Conservation (phyloP, 1,140 invertebrate species). For the Lepidotrigona ventralis region DNA sequence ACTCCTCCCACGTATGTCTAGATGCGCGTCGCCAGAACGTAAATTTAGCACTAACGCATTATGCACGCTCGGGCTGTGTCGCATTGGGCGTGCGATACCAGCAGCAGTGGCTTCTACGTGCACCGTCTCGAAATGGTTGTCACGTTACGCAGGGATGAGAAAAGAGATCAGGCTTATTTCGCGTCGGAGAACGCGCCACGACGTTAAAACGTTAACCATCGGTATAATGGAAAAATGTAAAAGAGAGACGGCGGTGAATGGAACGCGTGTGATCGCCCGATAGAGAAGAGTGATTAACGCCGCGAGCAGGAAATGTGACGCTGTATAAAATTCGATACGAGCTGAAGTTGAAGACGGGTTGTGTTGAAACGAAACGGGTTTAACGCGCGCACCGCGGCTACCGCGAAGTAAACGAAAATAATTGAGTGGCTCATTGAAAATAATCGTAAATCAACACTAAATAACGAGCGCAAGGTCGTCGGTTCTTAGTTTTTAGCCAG, state of each 20-base stretch:
- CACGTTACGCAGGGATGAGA: background rate
- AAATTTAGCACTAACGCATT: constrained; percentile 76
- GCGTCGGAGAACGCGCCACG: background rate
- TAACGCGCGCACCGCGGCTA: too few species aligned
- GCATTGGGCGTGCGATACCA: constrained; percentile 59
- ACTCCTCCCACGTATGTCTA: constrained; percentile 74
- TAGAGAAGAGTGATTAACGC: constrained; percentile 11
- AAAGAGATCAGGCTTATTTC: background rate
- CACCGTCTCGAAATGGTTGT: constrained; percentile 27
- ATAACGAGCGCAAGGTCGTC: constrained; percentile 60
- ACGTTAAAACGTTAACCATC: background rate
- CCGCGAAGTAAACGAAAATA: constrained; percentile 1
- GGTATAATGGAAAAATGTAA: background rate
- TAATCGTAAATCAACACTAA: constrained; percentile 63
- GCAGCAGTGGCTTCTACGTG: constrained; percentile 39
- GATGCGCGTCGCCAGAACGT: constrained; percentile 72
- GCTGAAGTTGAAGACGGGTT: background rate
- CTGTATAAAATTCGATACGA: constrained; percentile 13
- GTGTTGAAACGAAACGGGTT: background rate
- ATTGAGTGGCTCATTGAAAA: constrained; percentile 45
- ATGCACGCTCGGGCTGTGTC: constrained; percentile 76
- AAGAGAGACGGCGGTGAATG: constrained; percentile 9
- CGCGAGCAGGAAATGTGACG: background rate
- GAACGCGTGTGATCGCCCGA: background rate
- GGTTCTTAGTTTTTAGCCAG: constrained; percentile 27